Conservation (phyloP, 1,140 invertebrate species). For the Antheraea mylitta region DNA sequence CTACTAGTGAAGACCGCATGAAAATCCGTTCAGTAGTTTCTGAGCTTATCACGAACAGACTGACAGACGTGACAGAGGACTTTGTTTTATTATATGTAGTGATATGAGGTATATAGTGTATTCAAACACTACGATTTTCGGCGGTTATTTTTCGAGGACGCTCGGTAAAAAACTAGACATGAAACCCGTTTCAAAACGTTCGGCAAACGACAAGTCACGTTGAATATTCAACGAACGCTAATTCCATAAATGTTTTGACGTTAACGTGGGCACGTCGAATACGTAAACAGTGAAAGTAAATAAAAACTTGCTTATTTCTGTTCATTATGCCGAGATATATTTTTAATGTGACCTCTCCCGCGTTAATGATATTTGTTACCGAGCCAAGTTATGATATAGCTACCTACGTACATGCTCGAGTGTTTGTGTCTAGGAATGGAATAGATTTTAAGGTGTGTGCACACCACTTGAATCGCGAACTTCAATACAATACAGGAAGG, state of each 20-base stretch:
- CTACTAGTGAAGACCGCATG: too few relatives aligned
- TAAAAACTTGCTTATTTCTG: constrained; percentile 19
- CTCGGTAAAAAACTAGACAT: constrained; percentile 41
- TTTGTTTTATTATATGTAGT: neutral
- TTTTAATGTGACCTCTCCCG: constrained; percentile 19
- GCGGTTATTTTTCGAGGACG: constrained; percentile 71
- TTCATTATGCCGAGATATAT: constrained; percentile 17
- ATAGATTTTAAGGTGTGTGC: neutral
- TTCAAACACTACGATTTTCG: constrained; percentile 14
- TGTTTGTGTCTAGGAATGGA: neutral
- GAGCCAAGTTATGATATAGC: constrained; percentile 34
- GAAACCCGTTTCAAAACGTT: constrained; percentile 42
- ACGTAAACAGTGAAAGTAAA: constrained; percentile 28
- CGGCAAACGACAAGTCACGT: constrained; percentile 15
- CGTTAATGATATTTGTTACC: constrained; percentile 9
- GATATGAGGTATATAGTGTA: constrained; percentile 28
- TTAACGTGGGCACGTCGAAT: constrained; percentile 15
- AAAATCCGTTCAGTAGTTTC: too few relatives aligned
- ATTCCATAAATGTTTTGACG: constrained; percentile 28
- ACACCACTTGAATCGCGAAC: neutral
- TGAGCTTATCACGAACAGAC: too few relatives aligned
- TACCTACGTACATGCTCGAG: neutral
- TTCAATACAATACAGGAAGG: neutral
- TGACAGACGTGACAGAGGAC: too few relatives aligned
- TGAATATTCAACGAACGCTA: constrained; percentile 31